Base-by-base conservation (phyloP, 1,140 invertebrate species). In the Tribolium madens region DNA sequence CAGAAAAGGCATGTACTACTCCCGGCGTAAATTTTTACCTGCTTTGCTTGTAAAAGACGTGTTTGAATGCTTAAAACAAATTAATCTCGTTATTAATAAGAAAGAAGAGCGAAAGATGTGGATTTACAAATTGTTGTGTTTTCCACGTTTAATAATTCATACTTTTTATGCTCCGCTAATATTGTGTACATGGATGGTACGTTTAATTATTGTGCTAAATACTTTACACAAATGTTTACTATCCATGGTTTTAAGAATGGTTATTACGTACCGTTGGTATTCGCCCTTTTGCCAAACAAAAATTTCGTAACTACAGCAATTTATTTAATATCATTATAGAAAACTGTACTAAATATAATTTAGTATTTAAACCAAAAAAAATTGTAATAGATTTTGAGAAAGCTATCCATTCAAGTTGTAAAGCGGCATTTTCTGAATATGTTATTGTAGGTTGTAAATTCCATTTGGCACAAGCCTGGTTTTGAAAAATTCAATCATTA, bases 371-470 rank as follows among this genome's bases (percentile, higher is more conserved):
- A 17, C 48, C 48, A 50, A 50, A 50, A 50, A 13, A 50, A 9
- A 17, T 50, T 3, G 48, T 50, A 2, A 17, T 50, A 50, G 48
- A 50, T 50, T 50, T 50, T 17, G 48, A 50, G 48, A 50, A 3
- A 50, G 48, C 48, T 50, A 50, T 50, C 15, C 48, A 50, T 50
- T 50, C 48, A 2, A 50, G 48, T 50, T 50, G 48, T 50, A 50
- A 50, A 50, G 9, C 48, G 48, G 48, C 48, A 50, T 50, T 2
- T 2, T 10, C 48, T 50, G 48, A 50, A 2, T 50, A 2, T 50
- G 10, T 9, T 50, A 50, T 50, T 50, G 26, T 50, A 50, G 48
- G 48, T 50, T 50, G 48, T 50, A 50, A 10, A 50, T 50, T 50
- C 48, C 48, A 50, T 17, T 50, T 50, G 48, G 48, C 48, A 50